These are phyloP conservation scores for Burhinus bistriatus DNA, from an alignment of 2,113 vertebrate species.

Conservation along the genomic window DNA sequence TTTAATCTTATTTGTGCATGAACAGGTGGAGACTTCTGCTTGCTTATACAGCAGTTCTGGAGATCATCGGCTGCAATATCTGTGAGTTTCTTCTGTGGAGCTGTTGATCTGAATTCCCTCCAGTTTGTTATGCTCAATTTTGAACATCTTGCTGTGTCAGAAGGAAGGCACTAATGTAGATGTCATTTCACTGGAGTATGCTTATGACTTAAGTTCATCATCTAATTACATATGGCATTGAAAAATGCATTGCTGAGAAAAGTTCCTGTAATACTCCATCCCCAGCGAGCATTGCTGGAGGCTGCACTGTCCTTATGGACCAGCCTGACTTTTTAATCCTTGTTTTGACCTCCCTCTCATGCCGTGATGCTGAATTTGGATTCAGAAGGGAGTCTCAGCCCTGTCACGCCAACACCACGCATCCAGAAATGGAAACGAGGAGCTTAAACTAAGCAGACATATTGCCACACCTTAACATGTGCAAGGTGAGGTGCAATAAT, in stretches of 20 bases:
- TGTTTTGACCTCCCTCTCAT: neutral
- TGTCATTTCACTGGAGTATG: neutral
- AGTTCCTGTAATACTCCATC: neutral
- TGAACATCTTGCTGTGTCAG: neutral
- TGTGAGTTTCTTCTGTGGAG: neutral
- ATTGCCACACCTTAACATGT: neutral
- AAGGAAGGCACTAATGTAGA: neutral
- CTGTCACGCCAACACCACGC: rapidly evolving
- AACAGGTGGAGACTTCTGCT: neutral
- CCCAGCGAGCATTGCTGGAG: neutral
- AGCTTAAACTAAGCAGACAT: neutral
- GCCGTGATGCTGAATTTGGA: neutral
- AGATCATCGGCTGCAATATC: neutral
- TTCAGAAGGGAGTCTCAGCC: neutral
- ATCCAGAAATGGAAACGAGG: neutral
- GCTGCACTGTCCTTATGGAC: neutral
- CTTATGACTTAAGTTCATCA: neutral
- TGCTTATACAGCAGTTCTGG: neutral
- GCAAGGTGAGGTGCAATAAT: neutral
- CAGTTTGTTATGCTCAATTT: neutral
- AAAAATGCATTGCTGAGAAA: neutral
- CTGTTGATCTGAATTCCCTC: neutral
- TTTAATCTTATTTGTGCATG: constrained; percentile 7
- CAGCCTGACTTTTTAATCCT: neutral
- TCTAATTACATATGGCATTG: neutral